Conservation (phyloP, 2,888 invertebrate species). For the Diabrotica balteata region DNA sequence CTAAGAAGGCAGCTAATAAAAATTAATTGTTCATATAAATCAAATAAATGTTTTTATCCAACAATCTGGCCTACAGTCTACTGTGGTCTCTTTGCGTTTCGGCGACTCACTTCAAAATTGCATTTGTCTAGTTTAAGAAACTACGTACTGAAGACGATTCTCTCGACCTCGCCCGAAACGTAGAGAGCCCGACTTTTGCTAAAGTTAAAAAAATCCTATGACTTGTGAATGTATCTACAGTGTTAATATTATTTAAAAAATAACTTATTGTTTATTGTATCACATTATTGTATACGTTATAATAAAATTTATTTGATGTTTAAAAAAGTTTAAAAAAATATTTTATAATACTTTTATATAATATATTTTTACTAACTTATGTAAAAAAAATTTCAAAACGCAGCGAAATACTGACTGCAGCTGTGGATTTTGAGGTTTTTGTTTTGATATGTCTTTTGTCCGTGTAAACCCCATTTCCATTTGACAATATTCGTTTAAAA, state of each 20-base stretch:
- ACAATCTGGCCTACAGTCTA: constrained; percentile 6
- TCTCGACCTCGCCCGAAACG: constrained; percentile 13
- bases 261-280: constrained; percentile 40
- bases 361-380: constrained; percentile 47
- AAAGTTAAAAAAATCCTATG: constrained; percentile 27
- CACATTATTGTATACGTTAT: constrained; percentile 42
- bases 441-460: constrained; percentile 23
- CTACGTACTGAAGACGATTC: constrained; percentile 2
- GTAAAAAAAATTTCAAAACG: constrained; percentile 32
- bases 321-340: constrained; percentile 41
- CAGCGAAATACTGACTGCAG: constrained; percentile 27
- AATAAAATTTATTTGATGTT: constrained; percentile 42
- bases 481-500: neutral
- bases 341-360: constrained; percentile 46
- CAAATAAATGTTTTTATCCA: neutral
- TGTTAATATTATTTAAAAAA: constrained; percentile 39
- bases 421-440: constrained; percentile 33
- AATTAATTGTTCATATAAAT: too few species aligned
- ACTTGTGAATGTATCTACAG: constrained; percentile 43
- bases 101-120: constrained; percentile 22
- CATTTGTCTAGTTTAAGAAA: constrained; percentile 15
- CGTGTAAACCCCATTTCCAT: constrained; percentile 7
- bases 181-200: constrained; percentile 32
- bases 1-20: too few species aligned
- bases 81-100: constrained; percentile 36